Base-by-base conservation (phyloP, 2,113 vertebrate species). In the Lampris megalopsis region DNA sequence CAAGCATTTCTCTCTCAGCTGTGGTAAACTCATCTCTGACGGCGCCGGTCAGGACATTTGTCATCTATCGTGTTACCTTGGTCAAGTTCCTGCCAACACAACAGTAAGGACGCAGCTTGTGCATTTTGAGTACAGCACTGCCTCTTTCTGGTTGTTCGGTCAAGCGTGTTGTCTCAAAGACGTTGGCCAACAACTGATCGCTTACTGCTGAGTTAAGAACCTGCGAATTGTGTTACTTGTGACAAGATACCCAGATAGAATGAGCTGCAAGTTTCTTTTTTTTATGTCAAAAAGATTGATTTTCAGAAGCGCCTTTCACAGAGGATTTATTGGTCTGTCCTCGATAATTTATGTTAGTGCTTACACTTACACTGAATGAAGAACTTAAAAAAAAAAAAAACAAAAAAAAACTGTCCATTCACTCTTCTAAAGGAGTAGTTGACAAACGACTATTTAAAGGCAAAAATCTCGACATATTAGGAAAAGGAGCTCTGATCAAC, bases 241-340 rank as follows among this genome's bases (percentile, higher is more conserved):
- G 43, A 5, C 43, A 45, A 45, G 43, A 4, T 5, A 45, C 43
- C 7, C 43, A 45, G 43, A 7, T 4, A 45, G 43, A 45, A 45
- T 1, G 43, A 45, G 43, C 43, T 45, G 4, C 43, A 45, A 45
- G 50, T 10, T 52, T 8, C 50, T 11, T 52, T 52, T 45, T 7
- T 45, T 4, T 45, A 4, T 7, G 7, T 5, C 43, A 7, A 45
- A 45, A 38, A 73, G 13, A 11, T 3, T 10, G 42, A 24, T 43
- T 67, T 47, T 64, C 10, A 62, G 11, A 64, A 10, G 63, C 36
- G 1, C 54, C 43, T 49, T 10, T 41, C 4, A 70, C 9, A 53
- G 0, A 71, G 52, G 9, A 59, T 48, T 75, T 64, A 73, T 6
- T 71, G 11, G 58, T 63, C 69, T 6, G 57, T 40, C 24, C n/a